These are phyloP conservation scores for Hemibagrus wyckioides DNA, from an alignment of 2,113 vertebrate species.

Conservation along the genomic window DNA sequence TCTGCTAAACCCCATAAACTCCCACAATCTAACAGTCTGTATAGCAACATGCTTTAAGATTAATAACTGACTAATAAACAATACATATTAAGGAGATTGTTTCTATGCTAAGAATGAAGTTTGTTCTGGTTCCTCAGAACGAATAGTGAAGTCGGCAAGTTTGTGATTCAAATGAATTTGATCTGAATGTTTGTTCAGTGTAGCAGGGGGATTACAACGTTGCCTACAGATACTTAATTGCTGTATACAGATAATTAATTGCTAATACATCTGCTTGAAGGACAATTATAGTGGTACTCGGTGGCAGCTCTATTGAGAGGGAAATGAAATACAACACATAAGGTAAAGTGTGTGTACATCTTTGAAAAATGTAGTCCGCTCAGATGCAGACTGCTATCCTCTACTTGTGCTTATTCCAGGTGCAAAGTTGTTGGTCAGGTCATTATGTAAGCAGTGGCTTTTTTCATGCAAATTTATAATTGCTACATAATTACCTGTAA, in stretches of 20 bases:
- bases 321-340: slow-evolving; percentile 1
- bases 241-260: neutral
- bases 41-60: neutral
- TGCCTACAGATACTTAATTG: slow-evolving; percentile 58
- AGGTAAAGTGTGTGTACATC: slow-evolving; percentile 5
- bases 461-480: slow-evolving; percentile 58
- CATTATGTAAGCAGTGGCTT: slow-evolving; percentile 40
- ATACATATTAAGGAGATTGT: neutral
- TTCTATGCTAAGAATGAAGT: neutral
- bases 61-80: neutral
- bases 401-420: slow-evolving; percentile 29
- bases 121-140: slow-evolving; percentile 25
- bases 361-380: neutral
- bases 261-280: slow-evolving; percentile 50
- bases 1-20: neutral
- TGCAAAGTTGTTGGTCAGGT: slow-evolving; percentile 43
- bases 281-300: slow-evolving; percentile 39
- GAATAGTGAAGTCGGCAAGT: slow-evolving; percentile 14
- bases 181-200: neutral
- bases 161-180: slow-evolving; percentile 43
- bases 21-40: neutral
- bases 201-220: slow-evolving; percentile 43
- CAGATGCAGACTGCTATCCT: neutral
- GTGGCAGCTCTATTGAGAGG: slow-evolving; percentile 1
- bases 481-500: slow-evolving; percentile 52